A percentile compares a stretch with the other conserved stretches of the same genome.
phyloP scores from a whole-genome alignment of 92 coral and sea anemone genomes.

The Porites rus region DNA sequence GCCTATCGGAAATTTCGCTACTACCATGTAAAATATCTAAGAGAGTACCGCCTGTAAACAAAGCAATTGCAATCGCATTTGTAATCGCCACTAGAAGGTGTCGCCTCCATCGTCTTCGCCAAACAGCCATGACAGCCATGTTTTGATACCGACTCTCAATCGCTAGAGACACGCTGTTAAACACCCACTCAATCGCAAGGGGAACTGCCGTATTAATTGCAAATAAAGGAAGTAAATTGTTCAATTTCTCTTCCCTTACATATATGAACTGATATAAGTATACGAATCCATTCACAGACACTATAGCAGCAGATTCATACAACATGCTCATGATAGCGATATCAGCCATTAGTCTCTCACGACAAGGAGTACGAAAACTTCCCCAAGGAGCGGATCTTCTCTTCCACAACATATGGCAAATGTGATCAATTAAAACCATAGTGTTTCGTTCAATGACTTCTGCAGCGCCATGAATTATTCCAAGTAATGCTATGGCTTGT shows the following conservation, averaged over 20 bases:
- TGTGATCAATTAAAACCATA: constrained; percentile 41
- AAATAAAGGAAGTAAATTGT: background rate
- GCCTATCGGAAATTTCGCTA: background rate
- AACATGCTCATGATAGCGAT: constrained; percentile 45
- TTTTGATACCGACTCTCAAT: constrained; percentile 13
- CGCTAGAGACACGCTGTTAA: background rate
- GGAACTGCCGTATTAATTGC: background rate
- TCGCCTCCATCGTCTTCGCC: constrained; percentile 8
- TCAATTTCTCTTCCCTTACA: background rate
- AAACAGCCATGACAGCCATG: constrained; percentile 16
- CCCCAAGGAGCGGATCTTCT: constrained; percentile 37
- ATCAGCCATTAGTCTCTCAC: constrained; percentile 50
- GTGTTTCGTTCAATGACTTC: constrained; percentile 40
- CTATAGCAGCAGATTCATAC: constrained; percentile 17
- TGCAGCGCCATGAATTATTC: constrained; percentile 40
- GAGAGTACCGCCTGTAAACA: background rate
- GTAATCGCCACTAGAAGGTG: background rate
- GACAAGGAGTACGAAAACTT: constrained; percentile 49
- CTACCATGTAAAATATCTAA: background rate
- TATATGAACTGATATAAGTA: background rate
- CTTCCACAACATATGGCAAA: constrained; percentile 19
- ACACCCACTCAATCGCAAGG: background rate
- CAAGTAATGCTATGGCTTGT: constrained; percentile 33
- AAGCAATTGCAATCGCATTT: background rate
- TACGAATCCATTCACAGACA: background rate